Evolutionary conservation across 1,140 invertebrate species (phyloP).

Genomic region (Drosophila persimilis): DNA sequence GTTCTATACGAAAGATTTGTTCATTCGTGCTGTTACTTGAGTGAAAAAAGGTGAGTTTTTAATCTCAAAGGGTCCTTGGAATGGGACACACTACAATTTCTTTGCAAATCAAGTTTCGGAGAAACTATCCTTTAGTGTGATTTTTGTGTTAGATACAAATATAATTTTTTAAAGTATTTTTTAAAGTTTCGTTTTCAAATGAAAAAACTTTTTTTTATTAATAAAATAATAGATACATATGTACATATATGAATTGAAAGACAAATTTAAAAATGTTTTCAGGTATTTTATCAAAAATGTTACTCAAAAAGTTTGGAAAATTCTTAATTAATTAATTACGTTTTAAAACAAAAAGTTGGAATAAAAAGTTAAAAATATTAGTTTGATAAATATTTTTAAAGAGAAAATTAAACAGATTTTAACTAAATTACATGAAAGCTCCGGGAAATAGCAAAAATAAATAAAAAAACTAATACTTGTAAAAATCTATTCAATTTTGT

Average conservation of each 20-base stretch:
- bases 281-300: conserved; percentile 6
- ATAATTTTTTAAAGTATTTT: not conserved
- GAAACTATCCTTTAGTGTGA: not conserved
- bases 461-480: not conserved
- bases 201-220: not conserved
- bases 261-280: not conserved
- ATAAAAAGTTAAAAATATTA: too few relatives aligned
- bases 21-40: conserved; percentile 53
- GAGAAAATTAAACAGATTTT: not conserved
- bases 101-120: not conserved
- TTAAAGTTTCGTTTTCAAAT: not conserved
- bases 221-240: too few relatives aligned
- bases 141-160: not conserved
- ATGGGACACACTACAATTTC: conserved; percentile 10
- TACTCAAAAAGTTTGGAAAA: not conserved
- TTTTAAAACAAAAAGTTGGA: not conserved
- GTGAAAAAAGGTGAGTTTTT: conserved; percentile 73
- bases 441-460: not conserved
- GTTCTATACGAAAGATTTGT: conserved; percentile 43
- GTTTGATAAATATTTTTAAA: not conserved
- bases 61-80: conserved; percentile 29
- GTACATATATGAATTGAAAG: not conserved
- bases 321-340: not conserved
- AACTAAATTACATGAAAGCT: too few relatives aligned
- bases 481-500: too few relatives aligned